Evolutionary conservation across 2,113 vertebrate species (phyloP).

Genomic region (Chloropsis hardwickii): DNA sequence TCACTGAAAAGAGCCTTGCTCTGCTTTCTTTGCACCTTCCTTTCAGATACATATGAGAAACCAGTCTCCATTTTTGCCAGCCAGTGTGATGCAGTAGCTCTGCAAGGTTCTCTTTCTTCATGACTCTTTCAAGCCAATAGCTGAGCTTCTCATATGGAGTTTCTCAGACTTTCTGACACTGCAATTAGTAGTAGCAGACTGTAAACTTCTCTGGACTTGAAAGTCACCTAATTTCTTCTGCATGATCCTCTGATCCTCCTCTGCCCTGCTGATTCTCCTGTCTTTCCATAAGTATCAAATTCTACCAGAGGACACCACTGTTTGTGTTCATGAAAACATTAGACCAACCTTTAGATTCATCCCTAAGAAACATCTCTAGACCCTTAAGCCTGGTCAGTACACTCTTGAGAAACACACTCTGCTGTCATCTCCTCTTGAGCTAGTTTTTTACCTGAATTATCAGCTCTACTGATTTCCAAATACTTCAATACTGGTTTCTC

Average conservation of each 20-base stretch:
- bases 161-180: not conserved
- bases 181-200: not conserved
- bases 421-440: not conserved
- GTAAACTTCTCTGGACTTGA: not conserved
- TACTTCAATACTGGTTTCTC: not conserved
- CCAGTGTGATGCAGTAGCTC: not conserved
- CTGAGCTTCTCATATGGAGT: not conserved
- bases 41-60: not conserved
- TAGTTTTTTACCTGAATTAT: not conserved
- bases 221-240: not conserved
- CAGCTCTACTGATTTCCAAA: not conserved
- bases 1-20: not conserved
- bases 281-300: not conserved
- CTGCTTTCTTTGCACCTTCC: not conserved
- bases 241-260: not conserved
- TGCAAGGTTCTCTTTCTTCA: not conserved
- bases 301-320: not conserved
- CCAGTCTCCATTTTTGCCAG: not conserved
- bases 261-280: not conserved
- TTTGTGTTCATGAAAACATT: not conserved
- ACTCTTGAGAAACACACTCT: not conserved
- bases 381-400: not conserved
- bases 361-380: not conserved
- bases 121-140: not conserved
- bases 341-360: not conserved